phyloP scores from a whole-genome alignment of 2,888 invertebrate species.

The Pseudococcus jackbeardsleyi region DNA sequence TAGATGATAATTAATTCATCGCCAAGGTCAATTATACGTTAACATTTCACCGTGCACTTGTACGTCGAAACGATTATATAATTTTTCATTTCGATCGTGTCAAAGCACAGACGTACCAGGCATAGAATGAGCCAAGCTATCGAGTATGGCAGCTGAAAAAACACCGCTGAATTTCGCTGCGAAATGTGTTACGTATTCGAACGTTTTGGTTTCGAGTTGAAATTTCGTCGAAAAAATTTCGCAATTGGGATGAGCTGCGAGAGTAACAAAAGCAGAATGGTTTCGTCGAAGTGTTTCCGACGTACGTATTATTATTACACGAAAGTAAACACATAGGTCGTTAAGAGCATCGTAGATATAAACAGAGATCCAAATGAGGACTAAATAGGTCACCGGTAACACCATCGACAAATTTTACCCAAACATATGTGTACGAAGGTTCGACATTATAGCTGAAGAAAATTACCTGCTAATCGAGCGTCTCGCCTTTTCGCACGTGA shows the following conservation, averaged over 20 bases:
- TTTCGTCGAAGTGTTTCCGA: not conserved
- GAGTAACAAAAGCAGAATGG: not conserved
- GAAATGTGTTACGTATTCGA: not conserved
- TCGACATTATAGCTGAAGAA: not conserved
- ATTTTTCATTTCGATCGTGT: not conserved
- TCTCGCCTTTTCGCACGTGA: not conserved
- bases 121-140: not conserved
- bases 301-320: not conserved
- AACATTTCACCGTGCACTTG: not conserved
- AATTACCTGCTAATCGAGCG: slow-evolving; percentile 1
- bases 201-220: not conserved
- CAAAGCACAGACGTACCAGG: not conserved
- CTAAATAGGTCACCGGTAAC: slow-evolving; percentile 13
- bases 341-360: not conserved
- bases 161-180: not conserved
- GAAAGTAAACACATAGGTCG: slow-evolving; percentile 9
- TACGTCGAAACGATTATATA: not conserved
- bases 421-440: not conserved
- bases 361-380: not conserved
- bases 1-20: slow-evolving; percentile 21
- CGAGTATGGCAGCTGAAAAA: not conserved
- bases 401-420: not conserved
- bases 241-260: not conserved
- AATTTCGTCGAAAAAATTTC: not conserved
- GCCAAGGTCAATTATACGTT: slow-evolving; percentile 34